Evolutionary conservation across 2,797 vertebrate species (phyloP).

Genomic region (Halcyon leucocephala): DNA sequence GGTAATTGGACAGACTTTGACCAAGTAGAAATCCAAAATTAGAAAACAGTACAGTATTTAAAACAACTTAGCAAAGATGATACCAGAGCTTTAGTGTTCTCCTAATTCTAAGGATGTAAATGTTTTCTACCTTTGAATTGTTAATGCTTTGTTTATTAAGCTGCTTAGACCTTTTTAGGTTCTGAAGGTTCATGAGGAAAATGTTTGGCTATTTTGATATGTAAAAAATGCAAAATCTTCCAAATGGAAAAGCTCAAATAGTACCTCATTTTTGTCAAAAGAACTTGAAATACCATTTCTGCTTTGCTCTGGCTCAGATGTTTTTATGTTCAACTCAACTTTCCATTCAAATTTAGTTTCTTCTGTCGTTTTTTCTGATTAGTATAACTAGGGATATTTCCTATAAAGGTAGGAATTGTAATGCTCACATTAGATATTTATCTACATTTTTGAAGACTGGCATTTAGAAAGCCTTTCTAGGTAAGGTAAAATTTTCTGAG

Average conservation of each 20-base stretch:
- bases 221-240: not conserved
- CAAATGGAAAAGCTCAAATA: not conserved
- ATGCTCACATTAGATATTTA: not conserved
- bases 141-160: not conserved
- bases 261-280: not conserved
- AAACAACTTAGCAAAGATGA: not conserved
- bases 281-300: not conserved
- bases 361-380: not conserved
- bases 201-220: not conserved
- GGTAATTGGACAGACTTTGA: not conserved
- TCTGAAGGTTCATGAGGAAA: not conserved
- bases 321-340: not conserved
- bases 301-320: not conserved
- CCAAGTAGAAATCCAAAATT: not conserved
- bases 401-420: not conserved
- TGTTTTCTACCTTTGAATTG: not conserved
- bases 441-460: not conserved
- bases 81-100: not conserved
- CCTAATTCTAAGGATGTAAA: not conserved
- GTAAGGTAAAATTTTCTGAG: not conserved
- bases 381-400: not conserved
- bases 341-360: not conserved
- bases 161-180: not conserved
- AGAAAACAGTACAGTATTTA: not conserved
- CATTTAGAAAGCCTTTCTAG: not conserved